Evolutionary conservation across 2,113 vertebrate species (phyloP), one percentile per base, ranked within the genome.

Genomic region (Paraplagusia blochii): DNA sequence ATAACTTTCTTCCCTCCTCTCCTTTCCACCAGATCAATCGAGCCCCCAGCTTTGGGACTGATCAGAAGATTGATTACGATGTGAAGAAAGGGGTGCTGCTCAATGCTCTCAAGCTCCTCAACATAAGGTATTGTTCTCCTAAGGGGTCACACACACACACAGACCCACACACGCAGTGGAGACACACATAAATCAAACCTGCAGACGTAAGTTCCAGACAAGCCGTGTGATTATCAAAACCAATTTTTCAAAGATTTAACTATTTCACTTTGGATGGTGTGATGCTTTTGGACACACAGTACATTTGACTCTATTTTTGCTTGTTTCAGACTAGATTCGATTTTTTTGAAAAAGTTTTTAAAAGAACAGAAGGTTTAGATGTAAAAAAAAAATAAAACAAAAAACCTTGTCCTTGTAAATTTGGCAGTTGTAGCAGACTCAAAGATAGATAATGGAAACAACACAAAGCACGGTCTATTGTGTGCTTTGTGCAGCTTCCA

Each of bases 61-160:
- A 99, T 86, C 96, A 99, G 90, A 98, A 95, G 91, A 97, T 99
- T 87, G 96, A 99, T 90, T 94, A 94, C 54, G 94, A 97, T 69
- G 95, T 98, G 60, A 99, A 99, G 88, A 96, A 92, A 80, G 96
- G 95, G 2, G 97, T 94, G 72, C 82, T 99, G 64, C 88, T 96
- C 66, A 95, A 98, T 75, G 92, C 95, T 14, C 77, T 99, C 71
- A 94, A 97, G 77, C 92, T 99, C 29, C 92, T 99, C 55, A 98
- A 98, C 79, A 95, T 98, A 86, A 92, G 95, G 96, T 99, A 88
- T 18, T 53, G 64, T 60, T 70, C 58, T 50, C 55, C 7, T 15
- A 44, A 45, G 8, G 0, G 0, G 17, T 45, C 57, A 18, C 6
- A 16, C 22, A 46, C 63, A 51, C 65, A 33, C 22, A 55, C 50